A percentile compares a stretch with the other conserved stretches of the same genome.
Evolutionary conservation across 2,797 vertebrate species (phyloP).

Genomic region (Corythornis leucogaster): DNA sequence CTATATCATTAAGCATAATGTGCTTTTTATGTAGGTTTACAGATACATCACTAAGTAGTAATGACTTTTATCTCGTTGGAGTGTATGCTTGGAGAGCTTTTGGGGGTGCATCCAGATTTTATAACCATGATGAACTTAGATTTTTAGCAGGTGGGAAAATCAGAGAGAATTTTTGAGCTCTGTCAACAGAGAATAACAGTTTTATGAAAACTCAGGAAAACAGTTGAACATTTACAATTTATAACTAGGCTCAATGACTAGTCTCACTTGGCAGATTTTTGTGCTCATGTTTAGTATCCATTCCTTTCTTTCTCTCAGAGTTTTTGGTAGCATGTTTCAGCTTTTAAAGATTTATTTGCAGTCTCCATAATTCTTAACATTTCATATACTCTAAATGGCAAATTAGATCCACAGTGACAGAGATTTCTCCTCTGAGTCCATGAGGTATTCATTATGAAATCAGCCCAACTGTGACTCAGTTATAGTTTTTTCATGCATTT

Average conservation of each 20-base stretch:
- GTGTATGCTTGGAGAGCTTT: background rate
- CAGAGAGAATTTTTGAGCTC: background rate
- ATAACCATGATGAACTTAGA: background rate
- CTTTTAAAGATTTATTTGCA: constrained; percentile 12
- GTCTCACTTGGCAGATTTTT: background rate
- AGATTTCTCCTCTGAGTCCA: background rate
- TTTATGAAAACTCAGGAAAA: background rate
- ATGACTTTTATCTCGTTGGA: background rate
- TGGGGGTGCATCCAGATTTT: background rate
- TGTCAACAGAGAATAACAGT: background rate
- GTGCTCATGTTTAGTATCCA: background rate
- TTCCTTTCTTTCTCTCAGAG: background rate
- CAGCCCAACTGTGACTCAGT: background rate
- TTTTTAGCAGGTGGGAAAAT: background rate
- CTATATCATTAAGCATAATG: background rate
- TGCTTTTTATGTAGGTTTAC: background rate
- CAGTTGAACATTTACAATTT: background rate
- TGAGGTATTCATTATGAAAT: background rate
- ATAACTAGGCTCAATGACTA: background rate
- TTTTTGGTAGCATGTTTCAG: background rate
- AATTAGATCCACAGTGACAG: background rate
- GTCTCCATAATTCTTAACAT: background rate
- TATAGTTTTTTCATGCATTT: background rate
- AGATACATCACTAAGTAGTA: background rate
- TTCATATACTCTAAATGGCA: background rate